A percentile compares a stretch with the other conserved stretches of the same genome.
These are phyloP conservation scores for Mola mola DNA, from an alignment of 2,113 vertebrate genomes.

Conservation along the genomic window DNA sequence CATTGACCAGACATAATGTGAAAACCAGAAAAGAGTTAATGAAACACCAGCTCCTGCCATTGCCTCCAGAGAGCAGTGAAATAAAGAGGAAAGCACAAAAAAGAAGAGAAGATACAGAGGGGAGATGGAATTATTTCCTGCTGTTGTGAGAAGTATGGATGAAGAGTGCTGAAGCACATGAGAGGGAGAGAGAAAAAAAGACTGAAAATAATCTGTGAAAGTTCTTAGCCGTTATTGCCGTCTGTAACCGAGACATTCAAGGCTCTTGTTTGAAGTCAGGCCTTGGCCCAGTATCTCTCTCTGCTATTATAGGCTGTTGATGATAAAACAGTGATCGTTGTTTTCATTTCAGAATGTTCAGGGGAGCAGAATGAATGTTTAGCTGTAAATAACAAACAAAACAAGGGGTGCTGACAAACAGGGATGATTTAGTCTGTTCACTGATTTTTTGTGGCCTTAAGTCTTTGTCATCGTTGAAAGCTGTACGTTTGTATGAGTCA, in stretches of 20 bases:
- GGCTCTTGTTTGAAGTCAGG: conserved; percentile 6
- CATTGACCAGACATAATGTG: conserved; percentile 63
- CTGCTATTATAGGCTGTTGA: conserved; percentile 25
- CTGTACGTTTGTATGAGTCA: conserved; percentile 69
- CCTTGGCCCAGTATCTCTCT: conserved; percentile 19
- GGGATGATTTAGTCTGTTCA: conserved; percentile 49
- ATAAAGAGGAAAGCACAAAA: conserved; percentile 28
- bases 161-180: conserved; percentile 35
- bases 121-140: conserved; percentile 72
- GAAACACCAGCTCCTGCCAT: conserved; percentile 74
- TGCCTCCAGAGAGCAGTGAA: conserved; percentile 55
- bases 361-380: conserved; percentile 27
- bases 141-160: conserved; percentile 60
- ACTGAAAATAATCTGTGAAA: conserved; percentile 34
- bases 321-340: conserved; percentile 29
- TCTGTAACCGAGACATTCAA: background rate
- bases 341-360: conserved; percentile 21
- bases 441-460: conserved; percentile 18
- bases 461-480: conserved; percentile 34
- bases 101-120: conserved; percentile 20
- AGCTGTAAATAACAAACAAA: conserved; percentile 37
- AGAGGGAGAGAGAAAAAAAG: conserved; percentile 1
- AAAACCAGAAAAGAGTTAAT: conserved; percentile 78
- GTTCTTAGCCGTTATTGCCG: conserved; percentile 13
- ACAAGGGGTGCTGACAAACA: conserved; percentile 1